Evolutionary conservation across 1,140 invertebrate genomes (phyloP), one percentile per base, ranked within the genome.

Genomic region (Pteromalus puparum): DNA sequence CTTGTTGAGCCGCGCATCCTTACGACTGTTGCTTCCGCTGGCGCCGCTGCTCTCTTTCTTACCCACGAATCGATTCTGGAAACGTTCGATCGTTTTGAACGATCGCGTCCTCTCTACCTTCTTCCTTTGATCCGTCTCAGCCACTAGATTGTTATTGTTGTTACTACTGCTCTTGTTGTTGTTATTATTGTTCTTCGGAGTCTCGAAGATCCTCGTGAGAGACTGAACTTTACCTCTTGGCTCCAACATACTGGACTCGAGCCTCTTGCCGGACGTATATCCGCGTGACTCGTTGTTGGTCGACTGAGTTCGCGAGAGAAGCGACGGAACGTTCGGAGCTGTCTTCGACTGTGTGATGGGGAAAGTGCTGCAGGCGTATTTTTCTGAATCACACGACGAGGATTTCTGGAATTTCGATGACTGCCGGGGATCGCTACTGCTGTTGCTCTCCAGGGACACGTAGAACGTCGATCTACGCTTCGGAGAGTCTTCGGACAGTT

Each of bases 381-480:
- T 90, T 10, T 90, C 89, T 46, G 18, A 24, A 48, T 90, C 89
- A n/a, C 83, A 34, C 10, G 81, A 72, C 2, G 85, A 38, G 4
- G 89, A 87, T 34, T 90, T 92, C 0, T 76, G 86, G 4, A 91
- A 67, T 53, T 90, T 92, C 34, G 80, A 24, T 65, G 78, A 34
- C 68, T 86, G 78, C 13, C 88, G 89, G 13, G 91, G 87, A 21
- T 91, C 89, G 18, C 6, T 1, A 5, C 53, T 61, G 30, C 30
- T 61, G 30, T 5, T 5, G 13, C 87, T 88, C 46, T 91, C 93
- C 34, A 94, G 87, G 24, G 93, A 90, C 18, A 94, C 93, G 90
- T 94, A 94, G 83, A 94, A 94, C 81, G 93, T 94, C 34, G 93
- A 94, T 65, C 93, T 87, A 77, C 93, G 88, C 82, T 94, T 93